These are phyloP conservation scores for Lemur catta DNA, from an alignment of 2,797 vertebrate genomes.

Conservation along the genomic window DNA sequence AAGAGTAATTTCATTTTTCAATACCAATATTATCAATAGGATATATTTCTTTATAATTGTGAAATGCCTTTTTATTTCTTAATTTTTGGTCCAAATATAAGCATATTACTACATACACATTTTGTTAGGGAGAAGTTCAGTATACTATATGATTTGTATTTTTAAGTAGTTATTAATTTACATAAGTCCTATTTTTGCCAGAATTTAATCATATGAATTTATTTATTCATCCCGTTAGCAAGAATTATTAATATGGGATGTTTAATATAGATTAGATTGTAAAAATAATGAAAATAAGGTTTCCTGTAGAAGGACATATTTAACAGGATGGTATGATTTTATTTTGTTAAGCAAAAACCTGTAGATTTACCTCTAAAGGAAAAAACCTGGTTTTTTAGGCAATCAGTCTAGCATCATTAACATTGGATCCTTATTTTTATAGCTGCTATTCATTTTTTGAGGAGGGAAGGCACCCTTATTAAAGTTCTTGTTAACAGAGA, in stretches of 20 bases:
- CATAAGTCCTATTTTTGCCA: neutral
- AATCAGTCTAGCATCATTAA: neutral
- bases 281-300: conserved; percentile 20
- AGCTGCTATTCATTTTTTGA: neutral
- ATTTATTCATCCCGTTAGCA: conserved; percentile 22
- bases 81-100: conserved; percentile 18
- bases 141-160: conserved; percentile 10
- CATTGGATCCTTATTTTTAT: neutral
- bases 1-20: conserved; percentile 50
- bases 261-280: conserved; percentile 41
- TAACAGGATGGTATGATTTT: conserved; percentile 19
- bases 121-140: conserved; percentile 11
- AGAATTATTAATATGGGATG: neutral
- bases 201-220: conserved; percentile 24
- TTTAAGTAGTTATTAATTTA: conserved; percentile 10
- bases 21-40: neutral
- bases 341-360: neutral
- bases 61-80: conserved; percentile 46
- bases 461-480: neutral
- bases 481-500: neutral
- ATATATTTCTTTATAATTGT: conserved; percentile 19
- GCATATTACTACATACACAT: neutral
- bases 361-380: neutral
- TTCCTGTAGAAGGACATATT: neutral
- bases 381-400: neutral